Conservation (phyloP, 2,113 vertebrate genomes). For the Campylorhamphus procurvoides region DNA sequence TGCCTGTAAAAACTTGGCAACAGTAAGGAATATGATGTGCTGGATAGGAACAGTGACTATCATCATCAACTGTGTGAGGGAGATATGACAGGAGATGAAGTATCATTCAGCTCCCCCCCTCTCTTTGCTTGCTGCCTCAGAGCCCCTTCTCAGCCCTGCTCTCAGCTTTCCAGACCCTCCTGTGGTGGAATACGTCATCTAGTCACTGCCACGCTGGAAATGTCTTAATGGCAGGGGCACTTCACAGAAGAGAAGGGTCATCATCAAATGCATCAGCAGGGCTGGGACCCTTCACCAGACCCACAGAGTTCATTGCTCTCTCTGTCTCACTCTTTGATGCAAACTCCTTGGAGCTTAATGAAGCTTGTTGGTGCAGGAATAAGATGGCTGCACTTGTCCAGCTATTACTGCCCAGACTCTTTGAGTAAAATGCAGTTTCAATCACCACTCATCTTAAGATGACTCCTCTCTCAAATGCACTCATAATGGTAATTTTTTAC, state of each 20-base stretch:
- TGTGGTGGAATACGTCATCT: not conserved
- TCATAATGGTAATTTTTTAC: not conserved
- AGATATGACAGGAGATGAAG: not conserved
- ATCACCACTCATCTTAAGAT: not conserved
- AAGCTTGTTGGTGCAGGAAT: not conserved
- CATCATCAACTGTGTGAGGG: not conserved
- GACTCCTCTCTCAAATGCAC: not conserved
- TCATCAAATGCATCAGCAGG: not conserved
- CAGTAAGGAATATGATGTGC: not conserved
- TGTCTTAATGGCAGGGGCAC: not conserved
- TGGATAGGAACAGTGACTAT: not conserved
- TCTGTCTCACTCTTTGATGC: not conserved
- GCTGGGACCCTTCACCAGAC: not conserved
- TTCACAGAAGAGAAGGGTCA: not conserved
- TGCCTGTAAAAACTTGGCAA: not conserved
- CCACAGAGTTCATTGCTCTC: not conserved
- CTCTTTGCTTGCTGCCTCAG: not conserved
- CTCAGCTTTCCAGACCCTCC: not conserved
- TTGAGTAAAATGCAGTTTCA: not conserved
- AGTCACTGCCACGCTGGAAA: not conserved
- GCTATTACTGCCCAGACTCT: not conserved
- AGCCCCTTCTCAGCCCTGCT: not conserved
- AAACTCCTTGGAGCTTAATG: not conserved
- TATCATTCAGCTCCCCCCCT: not conserved
- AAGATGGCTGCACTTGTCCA: not conserved